Base-by-base conservation (phyloP, 2,888 invertebrate genomes). In the Apotomis turbidana region DNA sequence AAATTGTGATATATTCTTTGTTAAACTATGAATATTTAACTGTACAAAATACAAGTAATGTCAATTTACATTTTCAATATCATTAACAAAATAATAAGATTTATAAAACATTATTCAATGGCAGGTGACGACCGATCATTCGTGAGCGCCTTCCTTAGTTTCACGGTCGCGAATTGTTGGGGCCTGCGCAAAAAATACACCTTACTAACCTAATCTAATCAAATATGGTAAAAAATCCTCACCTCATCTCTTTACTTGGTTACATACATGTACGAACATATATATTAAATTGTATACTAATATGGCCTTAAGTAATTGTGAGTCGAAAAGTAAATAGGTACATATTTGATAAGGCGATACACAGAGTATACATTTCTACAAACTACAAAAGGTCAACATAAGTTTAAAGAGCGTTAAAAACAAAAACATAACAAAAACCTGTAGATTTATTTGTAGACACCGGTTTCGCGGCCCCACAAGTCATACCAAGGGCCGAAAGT, bases 401-500 rank as follows among this genome's bases (percentile, higher is more conserved):
- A 72, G 66, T 58, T 58, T 75, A 70, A 76, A 74, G 46, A 64
- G 75, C 74, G 63, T 51, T 74, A 78, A 78, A 68, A 73, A 71
- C 77, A 76, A 71, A 76, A 79, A 77, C 79, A 74, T 74, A 76
- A 79, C 82, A 85, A 85, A 84, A 82, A 87, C 85, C 85, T 85
- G 73, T 76, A 71, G 75, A 76, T 76, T 82, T 94, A 95, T 82
- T 94, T 94, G 85, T 94, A 94, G 79, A 95, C 95, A 46, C 95
- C 95, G 57, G 95, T 94, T 87, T 97, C 96, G 71, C 95, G 94
- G 46, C 96, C 97, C 97, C 97, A 97, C 75, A 97, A 94, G 89
- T 97, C 97, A 83, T 97, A 97, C 97, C 97, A 97, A 0, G 97
- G 97, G 0, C 97, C 97, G 85, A 97, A 97, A 77, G 95, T 96